Percentiles rank a stretch among this genome's conserved stretches.
Evolutionary conservation across 2,797 vertebrate species (phyloP).

Genomic region (Huso huso): DNA sequence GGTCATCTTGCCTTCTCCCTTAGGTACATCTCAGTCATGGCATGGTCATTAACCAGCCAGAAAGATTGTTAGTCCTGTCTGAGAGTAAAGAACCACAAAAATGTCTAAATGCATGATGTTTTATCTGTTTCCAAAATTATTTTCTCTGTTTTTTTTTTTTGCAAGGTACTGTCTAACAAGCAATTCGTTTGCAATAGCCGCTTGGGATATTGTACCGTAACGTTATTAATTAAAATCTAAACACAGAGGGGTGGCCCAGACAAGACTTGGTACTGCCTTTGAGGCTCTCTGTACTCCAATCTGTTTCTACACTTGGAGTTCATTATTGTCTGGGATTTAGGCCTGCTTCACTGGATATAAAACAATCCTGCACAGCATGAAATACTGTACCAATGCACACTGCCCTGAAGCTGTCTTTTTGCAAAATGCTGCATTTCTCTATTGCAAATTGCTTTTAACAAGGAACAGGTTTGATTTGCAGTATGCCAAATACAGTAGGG

Average conservation of each 20-base stretch:
- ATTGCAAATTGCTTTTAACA: not conserved
- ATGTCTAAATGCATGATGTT: conserved; percentile 38
- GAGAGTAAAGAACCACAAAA: conserved; percentile 16
- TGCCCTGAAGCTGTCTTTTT: not conserved
- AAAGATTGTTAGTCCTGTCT: too few relatives aligned
- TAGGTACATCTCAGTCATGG: too few relatives aligned
- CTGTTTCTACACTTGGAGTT: conserved; percentile 1
- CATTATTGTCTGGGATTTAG: conserved; percentile 4
- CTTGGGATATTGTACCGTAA: not conserved
- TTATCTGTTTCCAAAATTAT: conserved; percentile 48
- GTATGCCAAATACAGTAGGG: not conserved
- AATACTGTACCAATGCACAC: not conserved
- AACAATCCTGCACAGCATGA: conserved; percentile 4
- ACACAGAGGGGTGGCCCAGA: conserved; percentile 28
- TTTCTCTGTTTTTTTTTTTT: conserved; percentile 17
- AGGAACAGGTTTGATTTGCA: not conserved
- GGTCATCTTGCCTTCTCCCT: too few relatives aligned
- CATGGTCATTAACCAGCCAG: too few relatives aligned
- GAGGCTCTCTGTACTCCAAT: not conserved
- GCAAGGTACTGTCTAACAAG: conserved; percentile 31
- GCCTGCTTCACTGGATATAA: conserved; percentile 7
- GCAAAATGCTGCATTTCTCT: not conserved
- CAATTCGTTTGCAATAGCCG: not conserved
- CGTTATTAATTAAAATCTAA: conserved; percentile 27
- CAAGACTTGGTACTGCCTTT: conserved; percentile 24